These are phyloP conservation scores for Agrenia bidenticulata DNA, from an alignment of 2,888 invertebrate genomes.

Conservation along the genomic window DNA sequence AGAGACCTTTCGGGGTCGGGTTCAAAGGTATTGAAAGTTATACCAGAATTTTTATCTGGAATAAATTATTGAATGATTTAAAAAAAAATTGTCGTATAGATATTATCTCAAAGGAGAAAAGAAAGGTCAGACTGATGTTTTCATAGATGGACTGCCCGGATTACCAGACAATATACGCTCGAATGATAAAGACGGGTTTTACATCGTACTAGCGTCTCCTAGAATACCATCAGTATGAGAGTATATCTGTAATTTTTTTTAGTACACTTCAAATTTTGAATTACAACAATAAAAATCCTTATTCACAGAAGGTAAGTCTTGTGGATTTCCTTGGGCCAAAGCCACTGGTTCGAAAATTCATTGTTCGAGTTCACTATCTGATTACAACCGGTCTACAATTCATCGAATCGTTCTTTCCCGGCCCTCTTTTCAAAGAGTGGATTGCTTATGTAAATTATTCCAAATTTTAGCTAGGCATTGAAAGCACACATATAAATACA, in stretches of 20 bases:
- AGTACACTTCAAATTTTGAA: no score
- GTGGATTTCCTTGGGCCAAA: conserved; percentile 20
- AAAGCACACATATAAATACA: background rate
- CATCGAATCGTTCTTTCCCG: conserved; percentile 66
- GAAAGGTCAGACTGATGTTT: conserved; percentile 75
- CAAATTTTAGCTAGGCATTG: background rate
- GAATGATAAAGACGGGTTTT: conserved; percentile 67
- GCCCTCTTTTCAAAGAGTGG: conserved; percentile 65
- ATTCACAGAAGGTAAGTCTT: conserved; percentile 19
- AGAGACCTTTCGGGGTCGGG: conserved; percentile 68
- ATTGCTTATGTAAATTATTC: conserved; percentile 57
- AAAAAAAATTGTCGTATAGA: conserved; percentile 51
- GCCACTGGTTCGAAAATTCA: conserved; percentile 32
- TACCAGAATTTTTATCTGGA: background rate
- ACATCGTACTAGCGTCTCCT: conserved; percentile 64
- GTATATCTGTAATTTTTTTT: no score
- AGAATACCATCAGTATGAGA: conserved; percentile 54
- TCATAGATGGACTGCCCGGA: conserved; percentile 78
- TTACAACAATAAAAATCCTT: no score
- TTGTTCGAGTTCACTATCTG: conserved; percentile 23
- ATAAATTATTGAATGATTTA: conserved; percentile 1
- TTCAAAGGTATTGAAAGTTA: conserved; percentile 62
- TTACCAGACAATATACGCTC: conserved; percentile 66
- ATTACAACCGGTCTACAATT: conserved; percentile 47
- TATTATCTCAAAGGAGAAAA: conserved; percentile 79